Evolutionary conservation across 2,888 invertebrate genomes (phyloP), one percentile per base, ranked within the genome.

Genomic region (Callinectes sapidus): DNA sequence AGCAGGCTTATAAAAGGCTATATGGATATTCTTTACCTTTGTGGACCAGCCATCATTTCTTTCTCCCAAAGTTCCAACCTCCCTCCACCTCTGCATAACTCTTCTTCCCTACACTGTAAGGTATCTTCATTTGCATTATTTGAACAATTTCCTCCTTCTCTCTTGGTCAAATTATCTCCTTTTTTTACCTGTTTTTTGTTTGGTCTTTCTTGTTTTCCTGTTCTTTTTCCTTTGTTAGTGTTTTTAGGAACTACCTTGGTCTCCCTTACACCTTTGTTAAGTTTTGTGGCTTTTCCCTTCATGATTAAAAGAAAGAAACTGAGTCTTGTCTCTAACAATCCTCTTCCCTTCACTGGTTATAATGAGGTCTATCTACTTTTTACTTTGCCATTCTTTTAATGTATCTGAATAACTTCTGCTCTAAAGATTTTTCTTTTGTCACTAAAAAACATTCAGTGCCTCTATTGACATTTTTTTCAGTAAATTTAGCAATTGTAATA

Each of bases 51-150:
- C 81, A 81, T 35, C 35, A 81, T 81, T 81, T 81, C n/a, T 81
- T 81, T 81, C 35, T 81, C 35, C 35, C 81, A 35, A 81, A 35
- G 14, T 81, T 14, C 35, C 81, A 81, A 81, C 35, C 81, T 81
- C 81, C 81, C 81, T 81, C 81, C 81, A 81, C 35, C 81, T 81
- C 81, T n/a, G 35, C 2, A 81, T 35, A 81, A 32, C 35, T 81
- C 81, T 81, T 81, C 81, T 81, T 81, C 81, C 81, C 81, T 81
- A 81, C 81, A 81, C 81, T 81, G 81, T 81, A 35, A 81, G 35
- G 35, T 81, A 81, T 81, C 35, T 81, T 81, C 81, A 32, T 13
- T 32, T 35, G 81, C 35, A 81, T 81, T 81, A 81, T 35, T 81
- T 35, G 81, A 81, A 35, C 81, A 32, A n/a, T 81, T 81, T 35